These are phyloP conservation scores for Onthophagus taurus DNA, from an alignment of 1,140 invertebrate genomes.

Conservation along the genomic window DNA sequence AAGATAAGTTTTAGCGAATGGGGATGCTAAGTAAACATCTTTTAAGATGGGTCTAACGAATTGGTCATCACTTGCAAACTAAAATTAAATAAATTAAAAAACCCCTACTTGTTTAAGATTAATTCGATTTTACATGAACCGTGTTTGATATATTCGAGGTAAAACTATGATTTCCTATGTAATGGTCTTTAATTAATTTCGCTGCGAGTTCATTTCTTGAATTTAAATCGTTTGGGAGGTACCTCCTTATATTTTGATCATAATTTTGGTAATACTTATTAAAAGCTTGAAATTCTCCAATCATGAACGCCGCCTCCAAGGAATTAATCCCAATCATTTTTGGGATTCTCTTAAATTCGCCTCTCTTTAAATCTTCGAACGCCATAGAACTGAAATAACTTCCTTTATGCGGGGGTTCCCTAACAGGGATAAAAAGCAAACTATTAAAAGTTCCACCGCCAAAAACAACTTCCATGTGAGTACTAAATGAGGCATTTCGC, in stretches of 20 bases:
- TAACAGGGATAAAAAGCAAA: constrained; percentile 20
- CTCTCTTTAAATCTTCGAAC: constrained; percentile 21
- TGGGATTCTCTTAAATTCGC: constrained; percentile 23
- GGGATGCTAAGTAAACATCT: constrained; percentile 15
- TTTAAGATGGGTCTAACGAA: constrained; percentile 22
- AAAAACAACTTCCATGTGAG: constrained; percentile 6
- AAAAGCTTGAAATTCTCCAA: constrained; percentile 7
- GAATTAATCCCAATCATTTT: constrained; percentile 28
- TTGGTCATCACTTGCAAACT: constrained; percentile 25
- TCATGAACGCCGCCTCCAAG: constrained; percentile 18
- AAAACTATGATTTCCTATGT: constrained; percentile 7
- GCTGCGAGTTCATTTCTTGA: constrained; percentile 14
- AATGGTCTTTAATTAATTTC: constrained; percentile 18
- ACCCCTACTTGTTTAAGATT: neutral
- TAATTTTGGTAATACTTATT: constrained; percentile 15
- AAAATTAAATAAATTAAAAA: constrained; percentile 9
- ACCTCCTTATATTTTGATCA: constrained; percentile 9
- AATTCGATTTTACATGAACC: neutral
- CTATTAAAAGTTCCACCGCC: constrained; percentile 15
- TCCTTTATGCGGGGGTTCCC: constrained; percentile 18
- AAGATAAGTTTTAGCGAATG: constrained; percentile 20
- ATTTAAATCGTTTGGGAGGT: constrained; percentile 22
- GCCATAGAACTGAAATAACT: constrained; percentile 22
- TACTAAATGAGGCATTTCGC: constrained; percentile 2
- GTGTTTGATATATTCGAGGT: neutral